These are phyloP conservation scores for Trichomalopsis sarcophagae DNA, from an alignment of 1,140 invertebrate genomes.

Conservation along the genomic window DNA sequence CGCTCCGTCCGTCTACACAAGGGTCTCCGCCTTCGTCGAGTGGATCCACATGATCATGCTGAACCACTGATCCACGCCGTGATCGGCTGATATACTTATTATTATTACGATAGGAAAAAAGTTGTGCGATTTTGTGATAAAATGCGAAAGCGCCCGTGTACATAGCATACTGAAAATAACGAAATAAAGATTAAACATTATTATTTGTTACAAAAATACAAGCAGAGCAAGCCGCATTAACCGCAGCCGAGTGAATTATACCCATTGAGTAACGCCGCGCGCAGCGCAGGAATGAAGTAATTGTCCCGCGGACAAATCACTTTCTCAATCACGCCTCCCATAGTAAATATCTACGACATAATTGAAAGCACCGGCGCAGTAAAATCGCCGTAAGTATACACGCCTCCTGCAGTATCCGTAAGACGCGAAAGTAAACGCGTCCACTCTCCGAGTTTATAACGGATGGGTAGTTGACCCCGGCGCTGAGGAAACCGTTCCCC, in stretches of 20 bases:
- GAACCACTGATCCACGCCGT: conserved; percentile 17
- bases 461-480: conserved; percentile 37
- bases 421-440: conserved; percentile 12
- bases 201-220: conserved; percentile 26
- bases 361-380: not conserved
- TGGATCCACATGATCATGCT: conserved; percentile 64
- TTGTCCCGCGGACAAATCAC: not conserved
- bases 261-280: not conserved
- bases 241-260: not conserved
- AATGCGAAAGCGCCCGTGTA: conserved; percentile 18
- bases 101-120: not conserved
- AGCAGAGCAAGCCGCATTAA: not conserved
- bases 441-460: not conserved
- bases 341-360: not conserved
- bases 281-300: not conserved
- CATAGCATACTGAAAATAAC: conserved; percentile 23
- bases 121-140: conserved; percentile 20
- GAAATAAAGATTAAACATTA: conserved; percentile 34
- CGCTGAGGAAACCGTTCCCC: not conserved
- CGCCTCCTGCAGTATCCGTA: not conserved
- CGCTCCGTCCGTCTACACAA: conserved; percentile 83
- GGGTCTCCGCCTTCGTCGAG: conserved; percentile 77
- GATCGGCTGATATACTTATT: not conserved
- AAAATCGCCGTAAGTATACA: not conserved
- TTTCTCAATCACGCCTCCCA: conserved; percentile 19